Percentiles rank a stretch among this genome's conserved stretches.
Conservation (phyloP, 2,797 vertebrate genomes). For the Linurgus olivaceus region DNA sequence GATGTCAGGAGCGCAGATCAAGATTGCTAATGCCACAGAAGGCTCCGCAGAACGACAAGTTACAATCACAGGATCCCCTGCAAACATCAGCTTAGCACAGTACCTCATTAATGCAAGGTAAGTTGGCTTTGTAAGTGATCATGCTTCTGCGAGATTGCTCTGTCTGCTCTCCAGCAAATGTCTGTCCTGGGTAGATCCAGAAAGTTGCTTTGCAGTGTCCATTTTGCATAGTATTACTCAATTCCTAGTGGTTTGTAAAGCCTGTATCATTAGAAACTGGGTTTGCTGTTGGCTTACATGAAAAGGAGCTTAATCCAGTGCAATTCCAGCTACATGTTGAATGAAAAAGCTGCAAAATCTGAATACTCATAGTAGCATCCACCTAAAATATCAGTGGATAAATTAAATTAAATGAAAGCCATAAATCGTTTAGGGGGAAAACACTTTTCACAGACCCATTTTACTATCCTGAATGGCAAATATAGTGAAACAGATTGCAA, state of each 20-base stretch:
- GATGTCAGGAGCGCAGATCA: conserved; percentile 96
- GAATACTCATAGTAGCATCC: not conserved
- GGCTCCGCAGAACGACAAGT: conserved; percentile 91
- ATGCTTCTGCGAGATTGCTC: conserved; percentile 14
- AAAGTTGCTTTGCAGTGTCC: conserved; percentile 33
- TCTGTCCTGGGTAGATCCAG: conserved; percentile 37
- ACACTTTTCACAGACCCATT: not conserved
- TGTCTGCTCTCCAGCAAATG: conserved; percentile 32
- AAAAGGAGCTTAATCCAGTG: not conserved
- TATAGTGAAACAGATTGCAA: conserved; percentile 49
- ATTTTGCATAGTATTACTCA: not conserved
- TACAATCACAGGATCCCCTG: conserved; percentile 91
- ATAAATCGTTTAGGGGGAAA: not conserved
- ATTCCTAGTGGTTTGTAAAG: not conserved
- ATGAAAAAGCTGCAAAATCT: not conserved
- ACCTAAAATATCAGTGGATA: not conserved
- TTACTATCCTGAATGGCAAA: conserved; percentile 45
- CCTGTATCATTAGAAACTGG: not conserved
- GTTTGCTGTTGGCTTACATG: not conserved
- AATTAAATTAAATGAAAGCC: not conserved
- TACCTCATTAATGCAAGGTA: conserved; percentile 97
- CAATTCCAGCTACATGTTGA: not conserved
- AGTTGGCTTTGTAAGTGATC: conserved; percentile 69
- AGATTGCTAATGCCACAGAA: conserved; percentile 93
- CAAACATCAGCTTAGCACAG: conserved; percentile 93